Evolutionary conservation across 2,113 vertebrate genomes (phyloP), one percentile per base, ranked within the genome.

Genomic region (Ceratotherium simum): DNA sequence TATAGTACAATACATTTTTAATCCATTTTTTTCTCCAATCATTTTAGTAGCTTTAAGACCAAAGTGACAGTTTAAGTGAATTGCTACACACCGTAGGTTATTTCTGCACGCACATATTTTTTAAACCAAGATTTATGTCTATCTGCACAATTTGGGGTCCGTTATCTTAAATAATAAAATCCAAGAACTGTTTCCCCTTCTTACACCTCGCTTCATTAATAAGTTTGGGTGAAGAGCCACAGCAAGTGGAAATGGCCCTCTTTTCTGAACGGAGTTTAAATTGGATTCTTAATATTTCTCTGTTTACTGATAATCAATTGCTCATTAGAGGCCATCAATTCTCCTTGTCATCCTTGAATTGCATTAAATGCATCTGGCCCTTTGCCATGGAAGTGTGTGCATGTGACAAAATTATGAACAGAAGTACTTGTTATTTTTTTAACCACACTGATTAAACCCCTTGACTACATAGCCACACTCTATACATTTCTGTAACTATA

Each of bases 271-370:
- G 54, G 54, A 65, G 48, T 67, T 75, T 79, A 86, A 95, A 62
- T 12, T 21, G 70, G 64, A 87, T 90, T 83, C 82, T 90, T 72
- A 80, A 39, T 70, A 54, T 83, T 60, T 78, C 56, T 97, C 39
- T 96, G 81, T 88, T 97, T 89, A 91, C 81, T 95, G 88, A 18
- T 98, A 98, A 98, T 98, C 98, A 98, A 96, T 91, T 97, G 94
- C 97, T 98, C 91, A 97, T 97, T 98, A 98, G 97, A 95, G 46
- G 93, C 97, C 94, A 94, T 97, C 92, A 98, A 79, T 42, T 81
- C 96, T 98, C 95, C 97, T 98, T 98, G 96, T 98, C 91, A 96
- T 97, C 79, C 46, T 1, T 89, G 90, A 97, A 97, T 86, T 56
- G 60, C 69, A 98, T 84, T 94, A 97, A 98, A 90, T 96, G 39